Evolutionary conservation across 2,888 invertebrate species (phyloP).

Genomic region (Molorchus minor): DNA sequence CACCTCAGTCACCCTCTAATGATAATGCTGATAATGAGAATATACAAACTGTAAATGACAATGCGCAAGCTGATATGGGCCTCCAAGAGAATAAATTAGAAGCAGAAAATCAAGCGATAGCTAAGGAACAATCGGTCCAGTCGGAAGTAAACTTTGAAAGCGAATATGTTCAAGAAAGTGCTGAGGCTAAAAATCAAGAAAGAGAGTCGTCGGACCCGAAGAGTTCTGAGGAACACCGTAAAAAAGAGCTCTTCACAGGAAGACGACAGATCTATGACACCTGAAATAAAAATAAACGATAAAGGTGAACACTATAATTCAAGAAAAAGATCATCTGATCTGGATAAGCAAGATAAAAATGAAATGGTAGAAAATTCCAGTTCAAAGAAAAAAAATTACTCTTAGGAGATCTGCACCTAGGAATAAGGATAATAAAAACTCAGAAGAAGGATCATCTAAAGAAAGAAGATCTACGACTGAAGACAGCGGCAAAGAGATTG

Average conservation of each 20-base stretch:
- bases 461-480: constrained; percentile 20
- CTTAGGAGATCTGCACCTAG: constrained; percentile 30
- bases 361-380: constrained; percentile 13
- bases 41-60: constrained; percentile 36
- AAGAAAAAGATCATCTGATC: constrained; percentile 6
- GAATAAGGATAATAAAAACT: constrained; percentile 5
- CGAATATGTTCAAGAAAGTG: constrained; percentile 35
- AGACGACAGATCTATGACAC: constrained; percentile 29
- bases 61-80: constrained; percentile 23
- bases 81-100: constrained; percentile 19
- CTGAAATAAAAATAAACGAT: constrained; percentile 25
- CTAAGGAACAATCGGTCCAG: constrained; percentile 24
- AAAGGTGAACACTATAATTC: constrained; percentile 11
- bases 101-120: constrained; percentile 13
- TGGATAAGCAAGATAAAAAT: constrained; percentile 10
- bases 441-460: constrained; percentile 4
- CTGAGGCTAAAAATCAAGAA: constrained; percentile 6
- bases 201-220: too few relatives aligned
- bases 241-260: constrained; percentile 21
- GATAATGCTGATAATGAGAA: constrained; percentile 41
- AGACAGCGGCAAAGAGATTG: constrained; percentile 29
- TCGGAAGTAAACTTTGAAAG: constrained; percentile 29
- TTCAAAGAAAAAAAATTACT: constrained; percentile 28
- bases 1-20: constrained; percentile 60
- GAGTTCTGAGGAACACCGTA: constrained; percentile 21